Evolutionary conservation across 2,797 vertebrate genomes (phyloP), one percentile per base, ranked within the genome.

Genomic region (Kryptopterus vitreolus): DNA sequence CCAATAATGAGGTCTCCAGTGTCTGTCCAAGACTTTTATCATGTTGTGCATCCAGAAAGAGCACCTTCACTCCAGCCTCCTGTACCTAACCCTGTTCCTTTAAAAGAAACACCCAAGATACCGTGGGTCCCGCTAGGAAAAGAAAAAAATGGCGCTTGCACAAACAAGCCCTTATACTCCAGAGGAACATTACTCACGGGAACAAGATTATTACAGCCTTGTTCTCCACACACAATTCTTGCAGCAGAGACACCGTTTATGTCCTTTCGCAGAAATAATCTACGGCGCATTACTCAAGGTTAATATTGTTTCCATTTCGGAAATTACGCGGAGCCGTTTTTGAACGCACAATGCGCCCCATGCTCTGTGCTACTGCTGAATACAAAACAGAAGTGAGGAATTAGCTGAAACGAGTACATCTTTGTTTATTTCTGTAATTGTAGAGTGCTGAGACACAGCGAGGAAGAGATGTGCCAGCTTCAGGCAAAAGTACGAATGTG

Each of bases 81-180:
- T 57, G 24, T 35, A 29, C 46, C 58, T 59, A 77, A 48, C 46
- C 55, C 10, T 70, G 26, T 31, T 52, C 24, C 43, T 70, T 52
- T 12, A 46, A 70, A 70, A 33, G 20, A 62, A 70, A 57, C 50
- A 73, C 66, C 65, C 35, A 57, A 33, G 38, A 70, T 15, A 71
- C 76, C 38, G 76, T 72, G 33, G 57, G 48, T 55, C 70, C 58
- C 77, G n/a, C 15, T n/a, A n/a, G n/a, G n/a, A n/a, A n/a, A n/a
- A n/a, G n/a, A 31, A 43, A 53, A 43, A 57, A 33, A 58, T 55
- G 72, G 22, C 50, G 70, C 74, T 69, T 55, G 68, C 48, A 71
- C 48, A 71, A 85, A 86, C 85, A 86, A 76, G 79, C 31, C n/a
- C 77, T 59, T 35, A 55, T 26, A 52, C 69, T 75, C 76, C 76